A percentile compares a stretch with the other conserved stretches of the same genome.
Conservation (phyloP, 2,888 invertebrate genomes). For the Merodon equestris region DNA sequence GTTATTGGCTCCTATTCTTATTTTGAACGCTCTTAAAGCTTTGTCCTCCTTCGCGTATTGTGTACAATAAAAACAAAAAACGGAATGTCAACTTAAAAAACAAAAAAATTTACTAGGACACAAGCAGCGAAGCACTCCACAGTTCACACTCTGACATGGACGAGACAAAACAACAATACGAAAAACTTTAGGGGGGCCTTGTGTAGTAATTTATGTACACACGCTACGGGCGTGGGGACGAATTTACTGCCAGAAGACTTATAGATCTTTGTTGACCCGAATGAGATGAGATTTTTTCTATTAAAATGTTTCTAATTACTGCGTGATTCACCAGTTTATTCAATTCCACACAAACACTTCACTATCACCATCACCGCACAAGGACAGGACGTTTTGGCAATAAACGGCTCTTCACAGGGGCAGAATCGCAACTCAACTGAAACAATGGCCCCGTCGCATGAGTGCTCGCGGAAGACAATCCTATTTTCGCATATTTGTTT, state of each 20-base stretch:
- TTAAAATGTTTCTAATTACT: no score
- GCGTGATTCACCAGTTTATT: no score
- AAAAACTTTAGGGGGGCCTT: constrained; percentile 41
- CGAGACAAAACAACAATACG: constrained; percentile 58
- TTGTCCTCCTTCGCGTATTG: not conserved
- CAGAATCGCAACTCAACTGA: constrained; percentile 56
- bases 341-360: not conserved
- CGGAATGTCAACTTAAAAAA: no score
- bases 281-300: constrained; percentile 2
- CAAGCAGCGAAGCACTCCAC: constrained; percentile 47
- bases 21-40: not conserved
- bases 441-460: constrained; percentile 31
- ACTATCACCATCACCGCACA: constrained; percentile 21
- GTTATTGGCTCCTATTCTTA: not conserved
- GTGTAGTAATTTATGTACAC: constrained; percentile 59
- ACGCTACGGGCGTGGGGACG: constrained; percentile 50
- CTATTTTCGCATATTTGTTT: constrained; percentile 23
- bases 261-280: constrained; percentile 12
- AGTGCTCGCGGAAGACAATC: constrained; percentile 35
- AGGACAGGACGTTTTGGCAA: constrained; percentile 5
- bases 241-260: constrained; percentile 48
- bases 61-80: no score
- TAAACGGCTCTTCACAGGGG: constrained; percentile 23
- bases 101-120: constrained; percentile 24
- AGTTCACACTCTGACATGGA: constrained; percentile 58